phyloP scores from a whole-genome alignment of 1,140 invertebrate genomes.

The Luehdorfia chinensis region DNA sequence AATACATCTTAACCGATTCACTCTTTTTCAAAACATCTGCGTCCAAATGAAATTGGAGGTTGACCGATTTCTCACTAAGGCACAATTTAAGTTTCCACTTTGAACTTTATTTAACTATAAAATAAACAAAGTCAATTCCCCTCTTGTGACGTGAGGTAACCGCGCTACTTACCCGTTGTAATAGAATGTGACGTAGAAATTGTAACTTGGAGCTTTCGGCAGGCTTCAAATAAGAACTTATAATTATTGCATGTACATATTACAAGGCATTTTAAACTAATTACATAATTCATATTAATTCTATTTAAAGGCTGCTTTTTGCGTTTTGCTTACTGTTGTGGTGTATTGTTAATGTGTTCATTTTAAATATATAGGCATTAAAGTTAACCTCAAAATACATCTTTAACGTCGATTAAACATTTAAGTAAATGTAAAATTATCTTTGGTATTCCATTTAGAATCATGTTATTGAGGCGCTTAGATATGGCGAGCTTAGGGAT shows the following conservation, averaged over 20 bases:
- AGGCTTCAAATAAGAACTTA: background rate
- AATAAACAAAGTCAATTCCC: constrained; percentile 67
- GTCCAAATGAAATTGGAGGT: constrained; percentile 52
- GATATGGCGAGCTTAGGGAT: constrained; percentile 1
- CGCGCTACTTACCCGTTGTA: constrained; percentile 32
- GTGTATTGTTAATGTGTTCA: constrained; percentile 2
- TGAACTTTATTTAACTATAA: constrained; percentile 71
- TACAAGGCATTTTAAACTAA: constrained; percentile 10
- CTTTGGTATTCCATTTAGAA: constrained; percentile 15
- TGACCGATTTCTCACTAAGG: constrained; percentile 70
- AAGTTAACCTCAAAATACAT: constrained; percentile 18
- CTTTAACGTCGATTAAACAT: constrained; percentile 14
- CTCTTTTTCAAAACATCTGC: constrained; percentile 22
- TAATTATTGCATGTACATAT: constrained; percentile 1
- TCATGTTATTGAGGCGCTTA: constrained; percentile 11
- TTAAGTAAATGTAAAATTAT: constrained; percentile 13
- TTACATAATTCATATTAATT: constrained; percentile 1
- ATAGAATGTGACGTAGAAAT: constrained; percentile 7
- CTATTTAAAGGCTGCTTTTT: constrained; percentile 1
- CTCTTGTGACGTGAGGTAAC: constrained; percentile 30
- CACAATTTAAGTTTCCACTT: constrained; percentile 73
- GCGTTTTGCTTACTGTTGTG: constrained; percentile 4
- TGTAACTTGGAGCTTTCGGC: constrained; percentile 1
- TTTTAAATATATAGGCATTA: constrained; percentile 12
- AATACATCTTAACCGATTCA: constrained; percentile 25